A percentile compares a stretch with the other conserved stretches of the same genome.
Evolutionary conservation across 2,888 invertebrate genomes (phyloP).

Genomic region (Pachliopta kotzebuea): DNA sequence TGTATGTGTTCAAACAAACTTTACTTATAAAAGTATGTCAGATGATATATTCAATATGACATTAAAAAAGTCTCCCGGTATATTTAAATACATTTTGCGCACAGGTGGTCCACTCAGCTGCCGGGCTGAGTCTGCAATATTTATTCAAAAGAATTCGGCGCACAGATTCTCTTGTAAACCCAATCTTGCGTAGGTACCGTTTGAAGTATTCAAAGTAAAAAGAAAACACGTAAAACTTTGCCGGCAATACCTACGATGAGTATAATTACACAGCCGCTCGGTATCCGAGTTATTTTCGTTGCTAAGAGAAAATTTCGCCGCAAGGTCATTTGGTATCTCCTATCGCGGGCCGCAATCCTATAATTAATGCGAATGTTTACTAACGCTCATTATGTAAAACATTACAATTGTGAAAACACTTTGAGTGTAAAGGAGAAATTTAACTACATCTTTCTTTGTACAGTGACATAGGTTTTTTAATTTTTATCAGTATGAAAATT

Average conservation of each 20-base stretch:
- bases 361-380: conserved; percentile 31
- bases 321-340: conserved; percentile 32
- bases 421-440: not conserved
- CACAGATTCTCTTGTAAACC: conserved; percentile 16
- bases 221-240: conserved; percentile 27
- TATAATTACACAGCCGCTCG: conserved; percentile 26
- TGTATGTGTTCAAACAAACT: not conserved
- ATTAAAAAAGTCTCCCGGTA: conserved; percentile 19
- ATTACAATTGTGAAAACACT: not conserved
- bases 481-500: too few relatives aligned
- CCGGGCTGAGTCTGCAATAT: conserved; percentile 12
- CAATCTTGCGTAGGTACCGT: conserved; percentile 14
- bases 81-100: conserved; percentile 11
- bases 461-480: too few relatives aligned
- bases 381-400: conserved; percentile 3
- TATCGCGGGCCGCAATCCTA: conserved; percentile 28
- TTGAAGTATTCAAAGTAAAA: conserved; percentile 20
- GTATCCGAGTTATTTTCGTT: conserved; percentile 34
- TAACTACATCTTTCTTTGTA: conserved; percentile 5
- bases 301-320: conserved; percentile 32
- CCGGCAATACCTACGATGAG: conserved; percentile 26
- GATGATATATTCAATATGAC: conserved; percentile 7
- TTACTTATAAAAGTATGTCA: not conserved
- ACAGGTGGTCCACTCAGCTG: conserved; percentile 26
- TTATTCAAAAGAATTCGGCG: conserved; percentile 24